Evolutionary conservation across 2,113 vertebrate genomes (phyloP), one percentile per base, ranked within the genome.

Genomic region (Microcebus griseorufus): DNA sequence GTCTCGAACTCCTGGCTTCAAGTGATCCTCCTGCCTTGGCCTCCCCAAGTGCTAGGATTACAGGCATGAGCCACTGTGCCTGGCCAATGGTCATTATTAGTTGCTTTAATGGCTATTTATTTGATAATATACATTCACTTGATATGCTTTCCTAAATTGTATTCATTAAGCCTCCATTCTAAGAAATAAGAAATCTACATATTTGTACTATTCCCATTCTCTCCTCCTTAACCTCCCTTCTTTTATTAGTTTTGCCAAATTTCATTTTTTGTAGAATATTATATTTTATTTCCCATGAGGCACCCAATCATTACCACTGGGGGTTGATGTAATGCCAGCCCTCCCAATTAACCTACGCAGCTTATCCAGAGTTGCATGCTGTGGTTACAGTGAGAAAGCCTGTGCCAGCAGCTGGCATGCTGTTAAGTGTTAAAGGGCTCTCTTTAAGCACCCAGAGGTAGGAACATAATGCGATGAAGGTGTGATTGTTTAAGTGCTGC

Each of bases 161-260:
- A 2, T 72, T 18, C 39, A 58, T n/a, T 39, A 78, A 87, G 60
- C 10, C 6, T 60, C 12, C 25, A 55, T 17, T 88, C 60, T 45
- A 48, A 67, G 82, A 91, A 20, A 20, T 48, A 37, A 75, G 29
- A 58, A 88, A 51, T 90, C 17, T 88, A 14, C 12, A 3, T 55
- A 45, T 45, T 91, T 80, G 78, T 78, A 34, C 18, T 51, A 78
- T n/a, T 76, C 18, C 18, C 37, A 75, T 84, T 69, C 53, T 88
- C 16, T 51, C 23, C 27, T 73, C 70, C 5, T 90, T 91, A 32
- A 5, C 9, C 16, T 37, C 9, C 18, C 45, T 92, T 86, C 86
- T 82, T 95, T 89, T 23, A 39, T 97, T 94, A 89, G 64, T 94
- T 94, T 94, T 79, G 32, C 25, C 42, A 97, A 67, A 89, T 86